These are phyloP conservation scores for Trachelus troglodyta DNA, from an alignment of 2,888 invertebrate species.

Conservation along the genomic window DNA sequence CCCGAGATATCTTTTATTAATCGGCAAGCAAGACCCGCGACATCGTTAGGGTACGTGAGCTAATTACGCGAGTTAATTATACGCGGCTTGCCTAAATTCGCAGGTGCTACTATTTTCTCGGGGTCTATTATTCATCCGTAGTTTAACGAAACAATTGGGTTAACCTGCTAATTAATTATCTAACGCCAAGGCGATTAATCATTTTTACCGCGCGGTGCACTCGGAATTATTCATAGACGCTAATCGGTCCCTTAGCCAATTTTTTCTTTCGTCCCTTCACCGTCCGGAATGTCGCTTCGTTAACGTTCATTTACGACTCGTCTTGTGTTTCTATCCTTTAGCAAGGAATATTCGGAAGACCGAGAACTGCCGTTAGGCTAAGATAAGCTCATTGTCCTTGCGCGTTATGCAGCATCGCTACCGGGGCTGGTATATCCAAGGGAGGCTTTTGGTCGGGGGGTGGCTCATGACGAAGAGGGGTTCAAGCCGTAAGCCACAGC, in stretches of 20 bases:
- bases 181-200: background rate
- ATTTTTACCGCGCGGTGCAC: background rate
- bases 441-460: background rate
- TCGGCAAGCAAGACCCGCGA: background rate
- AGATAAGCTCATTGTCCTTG: background rate
- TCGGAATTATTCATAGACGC: background rate
- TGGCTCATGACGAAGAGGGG: background rate
- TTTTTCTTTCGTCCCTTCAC: background rate
- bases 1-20: background rate
- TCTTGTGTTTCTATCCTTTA: background rate
- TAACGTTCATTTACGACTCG: background rate
- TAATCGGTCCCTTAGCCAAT: background rate
- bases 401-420: background rate
- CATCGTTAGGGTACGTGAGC: background rate
- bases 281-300: background rate
- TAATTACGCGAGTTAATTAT: background rate
- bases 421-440: background rate
- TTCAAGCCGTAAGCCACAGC: conserved; percentile 36
- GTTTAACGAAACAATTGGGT: background rate
- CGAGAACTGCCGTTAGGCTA: background rate
- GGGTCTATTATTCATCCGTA: background rate
- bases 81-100: background rate
- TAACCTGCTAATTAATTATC: background rate
- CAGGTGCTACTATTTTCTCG: background rate
- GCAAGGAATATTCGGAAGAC: background rate